These are phyloP conservation scores for Rhea americana DNA, from an alignment of 2,113 vertebrate genomes.

Conservation along the genomic window DNA sequence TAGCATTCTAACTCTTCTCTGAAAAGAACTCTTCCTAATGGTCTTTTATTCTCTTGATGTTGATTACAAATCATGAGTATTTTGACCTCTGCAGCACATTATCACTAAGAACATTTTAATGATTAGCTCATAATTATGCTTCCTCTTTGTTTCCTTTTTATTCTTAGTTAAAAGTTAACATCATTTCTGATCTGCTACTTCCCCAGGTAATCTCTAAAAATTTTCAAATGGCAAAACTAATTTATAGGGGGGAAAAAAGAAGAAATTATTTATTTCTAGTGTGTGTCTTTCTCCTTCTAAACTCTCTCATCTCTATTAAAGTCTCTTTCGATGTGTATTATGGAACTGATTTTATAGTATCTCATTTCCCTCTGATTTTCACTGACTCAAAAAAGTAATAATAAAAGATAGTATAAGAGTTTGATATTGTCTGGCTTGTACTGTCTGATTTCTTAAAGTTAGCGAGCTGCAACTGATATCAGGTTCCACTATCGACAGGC, in stretches of 20 bases:
- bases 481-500: not conserved
- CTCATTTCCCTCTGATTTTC: not conserved
- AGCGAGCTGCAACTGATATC: not conserved
- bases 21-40: not conserved
- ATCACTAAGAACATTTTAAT: conserved; percentile 14
- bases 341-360: not conserved
- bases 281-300: not conserved
- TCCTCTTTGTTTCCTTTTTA: not conserved
- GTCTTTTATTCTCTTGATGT: conserved; percentile 17
- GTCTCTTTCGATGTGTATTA: not conserved
- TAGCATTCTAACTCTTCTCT: not conserved
- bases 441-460: not conserved
- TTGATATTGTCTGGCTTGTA: not conserved
- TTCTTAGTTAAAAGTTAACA: conserved; percentile 5
- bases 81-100: conserved; percentile 22
- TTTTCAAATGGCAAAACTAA: conserved; percentile 12
- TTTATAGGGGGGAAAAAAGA: not conserved
- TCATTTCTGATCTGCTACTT: conserved; percentile 17
- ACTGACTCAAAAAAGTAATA: not conserved
- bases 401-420: not conserved
- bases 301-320: not conserved
- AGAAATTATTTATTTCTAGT: not conserved
- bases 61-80: not conserved
- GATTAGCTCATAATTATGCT: conserved; percentile 2
- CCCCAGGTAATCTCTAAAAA: not conserved